Evolutionary conservation across 2,113 vertebrate species (phyloP).

Genomic region (Oenanthe oenanthe): DNA sequence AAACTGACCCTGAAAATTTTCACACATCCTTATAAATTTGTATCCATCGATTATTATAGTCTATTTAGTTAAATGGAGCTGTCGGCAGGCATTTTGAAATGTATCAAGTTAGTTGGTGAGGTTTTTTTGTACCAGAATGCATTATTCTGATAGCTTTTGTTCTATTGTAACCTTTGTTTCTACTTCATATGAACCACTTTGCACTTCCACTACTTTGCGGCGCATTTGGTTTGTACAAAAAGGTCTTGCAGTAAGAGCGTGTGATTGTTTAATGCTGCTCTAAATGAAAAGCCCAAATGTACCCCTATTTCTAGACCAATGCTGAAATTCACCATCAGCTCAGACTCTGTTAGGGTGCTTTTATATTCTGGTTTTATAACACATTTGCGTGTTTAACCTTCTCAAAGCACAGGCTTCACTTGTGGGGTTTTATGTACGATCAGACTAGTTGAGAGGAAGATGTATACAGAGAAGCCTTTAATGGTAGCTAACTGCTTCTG

Average conservation of each 20-base stretch:
- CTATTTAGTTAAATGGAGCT: not conserved
- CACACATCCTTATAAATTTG: not conserved
- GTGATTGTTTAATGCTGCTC: not conserved
- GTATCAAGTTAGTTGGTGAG: not conserved
- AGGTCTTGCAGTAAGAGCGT: not conserved
- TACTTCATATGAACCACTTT: not conserved
- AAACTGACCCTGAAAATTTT: not conserved
- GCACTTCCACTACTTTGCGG: not conserved
- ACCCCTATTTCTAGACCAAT: not conserved
- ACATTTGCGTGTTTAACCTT: constrained; percentile 16
- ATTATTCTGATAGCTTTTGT: not conserved
- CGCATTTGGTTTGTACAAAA: not conserved
- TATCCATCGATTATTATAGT: not conserved
- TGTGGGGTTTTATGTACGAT: not conserved
- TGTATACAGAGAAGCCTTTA: constrained; percentile 50
- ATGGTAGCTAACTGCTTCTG: constrained; percentile 57
- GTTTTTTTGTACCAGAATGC: not conserved
- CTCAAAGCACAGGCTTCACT: not conserved
- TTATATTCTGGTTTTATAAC: not conserved
- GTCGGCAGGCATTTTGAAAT: not conserved
- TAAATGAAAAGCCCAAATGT: not conserved
- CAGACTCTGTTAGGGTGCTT: not conserved
- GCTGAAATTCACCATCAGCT: not conserved
- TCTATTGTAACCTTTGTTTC: not conserved
- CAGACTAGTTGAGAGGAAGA: constrained; percentile 43